A percentile compares a stretch with the other conserved stretches of the same genome.
phyloP scores from a whole-genome alignment of 2,113 vertebrate species.

The Nymphicus hollandicus region DNA sequence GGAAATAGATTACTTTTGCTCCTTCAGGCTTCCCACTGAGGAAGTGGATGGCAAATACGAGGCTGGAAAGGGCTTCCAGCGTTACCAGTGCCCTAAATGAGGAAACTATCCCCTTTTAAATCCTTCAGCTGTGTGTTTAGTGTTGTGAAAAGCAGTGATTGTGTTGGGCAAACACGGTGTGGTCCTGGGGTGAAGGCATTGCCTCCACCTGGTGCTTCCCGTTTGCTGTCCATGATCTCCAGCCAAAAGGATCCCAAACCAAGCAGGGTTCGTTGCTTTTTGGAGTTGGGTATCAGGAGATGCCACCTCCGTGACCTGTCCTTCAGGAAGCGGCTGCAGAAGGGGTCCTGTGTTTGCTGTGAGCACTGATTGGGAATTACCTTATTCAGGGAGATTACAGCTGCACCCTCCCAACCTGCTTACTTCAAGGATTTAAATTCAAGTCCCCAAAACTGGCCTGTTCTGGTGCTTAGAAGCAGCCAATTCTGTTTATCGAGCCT shows the following conservation, averaged over 20 bases:
- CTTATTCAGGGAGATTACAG: neutral
- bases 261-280: neutral
- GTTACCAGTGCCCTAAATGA: neutral
- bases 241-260: neutral
- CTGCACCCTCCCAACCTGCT: neutral
- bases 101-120: neutral
- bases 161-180: neutral
- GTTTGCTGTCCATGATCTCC: neutral
- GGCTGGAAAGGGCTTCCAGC: neutral
- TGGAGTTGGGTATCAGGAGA: neutral
- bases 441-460: neutral
- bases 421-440: neutral
- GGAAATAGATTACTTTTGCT: slow-evolving; percentile 32
- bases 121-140: neutral
- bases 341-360: neutral
- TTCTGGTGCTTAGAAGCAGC: neutral
- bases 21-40: neutral
- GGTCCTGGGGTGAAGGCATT: neutral
- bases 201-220: neutral
- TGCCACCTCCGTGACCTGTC: neutral
- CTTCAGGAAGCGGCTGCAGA: neutral
- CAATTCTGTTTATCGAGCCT: neutral
- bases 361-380: accelerated
- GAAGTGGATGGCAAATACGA: neutral
- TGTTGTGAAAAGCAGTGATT: neutral